Evolutionary conservation across 37 sponge, comb jelly and placozoan genomes (phyloP).

Genomic region (Aplysina aerophoba): DNA sequence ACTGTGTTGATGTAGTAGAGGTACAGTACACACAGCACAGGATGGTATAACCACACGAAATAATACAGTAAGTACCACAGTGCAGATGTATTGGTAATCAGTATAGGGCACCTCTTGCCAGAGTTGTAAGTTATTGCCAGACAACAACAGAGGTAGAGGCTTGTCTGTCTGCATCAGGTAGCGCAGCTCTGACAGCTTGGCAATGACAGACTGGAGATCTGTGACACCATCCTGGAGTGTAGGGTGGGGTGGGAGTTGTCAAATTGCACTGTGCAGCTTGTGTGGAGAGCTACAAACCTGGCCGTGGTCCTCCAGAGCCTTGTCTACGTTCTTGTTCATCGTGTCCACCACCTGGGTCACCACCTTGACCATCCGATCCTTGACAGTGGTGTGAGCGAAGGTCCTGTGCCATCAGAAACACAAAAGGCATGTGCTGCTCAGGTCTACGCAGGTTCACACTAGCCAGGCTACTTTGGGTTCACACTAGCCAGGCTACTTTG

Average conservation of each 20-base stretch:
- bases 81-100: neutral
- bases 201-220: slow-evolving; percentile 73
- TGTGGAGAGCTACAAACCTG: slow-evolving; percentile 41
- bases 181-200: slow-evolving; percentile 81
- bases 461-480: no score
- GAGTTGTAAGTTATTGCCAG: slow-evolving; percentile 64
- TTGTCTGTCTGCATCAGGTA: slow-evolving; percentile 92
- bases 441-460: no score
- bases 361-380: slow-evolving; percentile 89
- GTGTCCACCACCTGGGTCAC: slow-evolving; percentile 90
- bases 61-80: no score
- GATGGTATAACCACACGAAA: no score
- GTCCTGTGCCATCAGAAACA: slow-evolving; percentile 62
- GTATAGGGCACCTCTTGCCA: slow-evolving; percentile 71
- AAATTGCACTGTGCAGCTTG: neutral
- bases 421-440: no score
- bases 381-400: slow-evolving; percentile 87
- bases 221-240: slow-evolving; percentile 1
- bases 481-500: no score
- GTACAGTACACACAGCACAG: no score
- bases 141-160: slow-evolving; percentile 45
- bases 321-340: slow-evolving; percentile 48
- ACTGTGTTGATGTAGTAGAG: no score
- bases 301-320: slow-evolving; percentile 13
- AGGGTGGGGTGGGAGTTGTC: neutral